These are phyloP conservation scores for Poeciliopsis turrubarensis DNA, from an alignment of 2,113 vertebrate genomes.

Conservation along the genomic window DNA sequence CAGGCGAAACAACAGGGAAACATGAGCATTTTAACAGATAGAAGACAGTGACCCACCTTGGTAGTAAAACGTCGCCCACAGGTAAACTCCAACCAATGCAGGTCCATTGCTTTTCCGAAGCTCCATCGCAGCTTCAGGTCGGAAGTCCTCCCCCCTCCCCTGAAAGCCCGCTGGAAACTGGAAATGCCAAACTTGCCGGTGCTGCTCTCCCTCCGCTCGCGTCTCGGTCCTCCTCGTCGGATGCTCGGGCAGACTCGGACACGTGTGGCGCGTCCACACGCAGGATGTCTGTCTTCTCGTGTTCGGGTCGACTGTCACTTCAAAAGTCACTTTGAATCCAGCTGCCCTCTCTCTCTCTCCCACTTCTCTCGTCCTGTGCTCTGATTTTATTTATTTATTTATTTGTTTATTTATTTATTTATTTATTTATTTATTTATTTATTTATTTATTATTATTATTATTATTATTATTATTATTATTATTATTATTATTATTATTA, in stretches of 20 bases:
- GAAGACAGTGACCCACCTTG: constrained; percentile 66
- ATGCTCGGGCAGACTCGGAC: background rate
- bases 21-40: background rate
- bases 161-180: constrained; percentile 16
- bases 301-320: constrained; percentile 12
- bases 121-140: constrained; percentile 63
- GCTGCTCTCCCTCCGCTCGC: constrained; percentile 8
- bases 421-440: too few relatives aligned
- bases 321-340: constrained; percentile 43
- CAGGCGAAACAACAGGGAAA: background rate
- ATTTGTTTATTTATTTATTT: too few relatives aligned
- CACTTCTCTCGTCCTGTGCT: background rate
- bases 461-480: too few relatives aligned
- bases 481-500: too few relatives aligned
- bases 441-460: too few relatives aligned
- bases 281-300: constrained; percentile 17
- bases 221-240: constrained; percentile 20
- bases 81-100: constrained; percentile 62
- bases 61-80: constrained; percentile 71
- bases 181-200: constrained; percentile 60
- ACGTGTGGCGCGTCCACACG: background rate
- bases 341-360: background rate
- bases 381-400: background rate
- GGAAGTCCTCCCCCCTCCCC: background rate
- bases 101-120: constrained; percentile 51